Base-by-base conservation (phyloP, 2,797 vertebrate genomes). In the Harpagifer antarcticus region DNA sequence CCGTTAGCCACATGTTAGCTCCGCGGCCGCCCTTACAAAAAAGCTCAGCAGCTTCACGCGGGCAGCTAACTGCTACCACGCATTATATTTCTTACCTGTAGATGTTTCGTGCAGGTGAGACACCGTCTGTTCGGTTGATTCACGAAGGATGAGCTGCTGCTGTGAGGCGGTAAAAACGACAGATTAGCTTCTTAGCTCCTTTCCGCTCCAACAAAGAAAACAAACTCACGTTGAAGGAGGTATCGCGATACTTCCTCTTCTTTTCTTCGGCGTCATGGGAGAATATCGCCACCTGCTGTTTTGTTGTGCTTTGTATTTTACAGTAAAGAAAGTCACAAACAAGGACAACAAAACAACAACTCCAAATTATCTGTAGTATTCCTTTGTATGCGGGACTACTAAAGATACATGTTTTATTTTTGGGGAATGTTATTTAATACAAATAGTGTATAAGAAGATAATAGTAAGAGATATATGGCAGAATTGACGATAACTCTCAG, bases 1-100 rank as follows among this genome's bases (percentile, higher is more conserved):
- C 56, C 48, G 8, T 31, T 66, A 74, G n/a, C 56, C 48, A 40
- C 64, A 47, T 53, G 70, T 58, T 68, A 72, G 76, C 81, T 43
- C 15, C 31, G 31, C 5, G 20, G 13, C 23, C 20, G 53, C 37
- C 5, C 53, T 43, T 54, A 50, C 42, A 57, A 66, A 65, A 43
- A 62, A 2, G 78, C 65, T 52, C 52, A 2, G 3, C 19, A 16
- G 74, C 67, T 73, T 56, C 69, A 50, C 9, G 2, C 59, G 50
- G 50, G n/a, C 23, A 71, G 59, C 59, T 66, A 37, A 11, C 9
- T 5, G 52, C 23, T 14, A 40, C 20, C 20, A 42, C 1, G 12
- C 37, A 17, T 4, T 1, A 40, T 0, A 4, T 2, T 9, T 27
- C 72, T 66, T 71, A 85, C 85, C 77, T 73, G 45, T 40, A 3